A percentile compares a stretch with the other conserved stretches of the same genome.
Evolutionary conservation across 1,140 invertebrate species (phyloP).

Genomic region (Ephestia elutella): DNA sequence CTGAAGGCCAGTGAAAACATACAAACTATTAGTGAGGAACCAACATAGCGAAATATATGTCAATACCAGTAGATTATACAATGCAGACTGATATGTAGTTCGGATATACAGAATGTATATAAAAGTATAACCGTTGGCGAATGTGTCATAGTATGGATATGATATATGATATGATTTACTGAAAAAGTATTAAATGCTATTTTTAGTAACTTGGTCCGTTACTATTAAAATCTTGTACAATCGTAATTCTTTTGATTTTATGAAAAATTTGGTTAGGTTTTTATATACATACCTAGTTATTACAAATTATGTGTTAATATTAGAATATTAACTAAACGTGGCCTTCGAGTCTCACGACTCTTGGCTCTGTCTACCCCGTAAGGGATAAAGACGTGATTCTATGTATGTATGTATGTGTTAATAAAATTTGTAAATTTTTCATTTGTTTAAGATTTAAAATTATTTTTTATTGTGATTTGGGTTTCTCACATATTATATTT

Average conservation of each 20-base stretch:
- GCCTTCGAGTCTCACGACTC: too few relatives aligned
- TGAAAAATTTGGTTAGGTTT: too few relatives aligned
- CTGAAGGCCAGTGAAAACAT: conserved; percentile 34
- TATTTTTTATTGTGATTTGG: too few relatives aligned
- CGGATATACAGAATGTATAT: conserved; percentile 32
- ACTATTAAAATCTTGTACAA: not conserved
- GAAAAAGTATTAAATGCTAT: not conserved
- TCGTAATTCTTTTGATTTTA: not conserved
- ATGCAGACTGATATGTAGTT: conserved; percentile 68
- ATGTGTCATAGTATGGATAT: not conserved
- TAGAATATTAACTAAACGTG: too few relatives aligned
- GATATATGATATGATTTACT: not conserved
- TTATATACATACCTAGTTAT: too few relatives aligned
- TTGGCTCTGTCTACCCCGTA: too few relatives aligned
- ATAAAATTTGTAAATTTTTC: too few relatives aligned
- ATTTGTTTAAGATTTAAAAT: too few relatives aligned
- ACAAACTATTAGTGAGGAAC: conserved; percentile 45
- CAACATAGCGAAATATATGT: conserved; percentile 49
- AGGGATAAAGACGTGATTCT: too few relatives aligned
- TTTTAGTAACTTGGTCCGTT: not conserved
- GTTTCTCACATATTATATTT: too few relatives aligned
- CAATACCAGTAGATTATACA: conserved; percentile 56
- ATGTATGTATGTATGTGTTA: too few relatives aligned
- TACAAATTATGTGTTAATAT: too few relatives aligned
- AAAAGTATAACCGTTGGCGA: conserved; percentile 11